Evolutionary conservation across 2,888 invertebrate genomes (phyloP).

Genomic region (Cenopis cana): DNA sequence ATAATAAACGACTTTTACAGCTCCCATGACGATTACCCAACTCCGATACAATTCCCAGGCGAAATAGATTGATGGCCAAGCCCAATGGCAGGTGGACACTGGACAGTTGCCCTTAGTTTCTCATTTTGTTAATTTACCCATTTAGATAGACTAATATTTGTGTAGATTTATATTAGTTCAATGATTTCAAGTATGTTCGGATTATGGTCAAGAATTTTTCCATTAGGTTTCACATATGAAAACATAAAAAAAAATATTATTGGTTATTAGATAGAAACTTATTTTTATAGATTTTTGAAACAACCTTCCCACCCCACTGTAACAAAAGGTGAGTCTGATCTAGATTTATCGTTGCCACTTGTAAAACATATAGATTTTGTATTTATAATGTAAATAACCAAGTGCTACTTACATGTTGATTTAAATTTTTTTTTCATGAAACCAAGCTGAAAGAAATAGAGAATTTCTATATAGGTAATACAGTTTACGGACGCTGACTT

Average conservation of each 20-base stretch:
- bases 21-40: slow-evolving; percentile 30
- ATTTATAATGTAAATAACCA: no score
- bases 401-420: no score
- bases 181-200: background rate
- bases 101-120: background rate
- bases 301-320: background rate
- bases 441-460: background rate
- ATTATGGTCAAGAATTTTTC: background rate
- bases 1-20: slow-evolving; percentile 36
- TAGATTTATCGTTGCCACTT: no score
- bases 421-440: no score
- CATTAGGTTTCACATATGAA: background rate
- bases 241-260: no score
- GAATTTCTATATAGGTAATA: background rate
- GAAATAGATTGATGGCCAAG: slow-evolving; percentile 20
- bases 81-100: slow-evolving; percentile 29
- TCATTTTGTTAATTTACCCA: slow-evolving; percentile 1
- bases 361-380: no score
- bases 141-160: background rate
- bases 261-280: no score
- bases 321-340: background rate
- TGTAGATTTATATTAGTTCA: background rate
- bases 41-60: slow-evolving; percentile 26
- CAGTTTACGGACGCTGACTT: no score
- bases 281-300: background rate